Evolutionary conservation across 2,797 vertebrate species (phyloP).

Genomic region (Danio aesculapii): DNA sequence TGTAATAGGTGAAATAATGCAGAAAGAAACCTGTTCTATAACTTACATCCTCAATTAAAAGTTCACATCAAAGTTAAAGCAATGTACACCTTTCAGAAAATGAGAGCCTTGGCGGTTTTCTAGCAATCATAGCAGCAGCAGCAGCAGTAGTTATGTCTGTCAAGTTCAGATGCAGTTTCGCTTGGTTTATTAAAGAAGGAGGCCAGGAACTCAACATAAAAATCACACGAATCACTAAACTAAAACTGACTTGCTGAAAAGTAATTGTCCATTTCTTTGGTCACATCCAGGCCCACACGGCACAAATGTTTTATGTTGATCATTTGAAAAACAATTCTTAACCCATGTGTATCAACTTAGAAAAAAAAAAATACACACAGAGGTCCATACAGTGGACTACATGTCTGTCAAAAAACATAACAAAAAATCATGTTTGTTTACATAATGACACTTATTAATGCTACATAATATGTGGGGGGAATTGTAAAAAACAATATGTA

Average conservation of each 20-base stretch:
- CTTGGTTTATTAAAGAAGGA: neutral
- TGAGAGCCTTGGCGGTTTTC: neutral
- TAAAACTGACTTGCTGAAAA: neutral
- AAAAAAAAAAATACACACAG: no score
- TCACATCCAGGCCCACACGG: neutral
- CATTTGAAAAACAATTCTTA: neutral
- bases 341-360: no score
- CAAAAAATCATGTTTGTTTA: no score
- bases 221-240: neutral
- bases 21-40: neutral
- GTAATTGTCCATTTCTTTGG: neutral
- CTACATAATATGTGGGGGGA: no score
- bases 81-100: neutral
- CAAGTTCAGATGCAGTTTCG: neutral
- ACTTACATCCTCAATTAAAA: neutral
- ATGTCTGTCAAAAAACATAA: no score
- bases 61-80: neutral
- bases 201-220: neutral
- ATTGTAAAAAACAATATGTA: no score
- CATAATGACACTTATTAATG: no score
- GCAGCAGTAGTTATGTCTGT: neutral
- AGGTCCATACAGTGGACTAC: no score
- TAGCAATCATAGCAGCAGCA: neutral
- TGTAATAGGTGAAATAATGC: no score
- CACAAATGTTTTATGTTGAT: neutral